Percentiles rank a stretch among this genome's conserved stretches.
phyloP scores from a whole-genome alignment of 2,113 vertebrate species.

The Columbina picui region DNA sequence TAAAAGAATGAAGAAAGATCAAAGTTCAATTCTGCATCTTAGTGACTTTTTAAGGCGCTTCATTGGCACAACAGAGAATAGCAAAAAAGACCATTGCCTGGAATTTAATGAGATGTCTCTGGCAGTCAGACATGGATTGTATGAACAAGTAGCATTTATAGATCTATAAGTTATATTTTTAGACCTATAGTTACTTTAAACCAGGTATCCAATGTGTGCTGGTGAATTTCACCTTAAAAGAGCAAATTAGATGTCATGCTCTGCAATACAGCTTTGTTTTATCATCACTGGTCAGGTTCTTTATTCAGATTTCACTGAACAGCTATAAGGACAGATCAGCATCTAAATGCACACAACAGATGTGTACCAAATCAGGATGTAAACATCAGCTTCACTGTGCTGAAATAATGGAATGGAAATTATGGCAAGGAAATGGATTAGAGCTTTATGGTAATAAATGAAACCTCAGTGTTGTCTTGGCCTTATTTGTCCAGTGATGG shows the following conservation, averaged over 20 bases:
- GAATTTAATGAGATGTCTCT: background rate
- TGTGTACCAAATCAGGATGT: background rate
- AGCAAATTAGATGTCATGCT: rapidly evolving
- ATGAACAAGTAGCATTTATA: background rate
- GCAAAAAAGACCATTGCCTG: background rate
- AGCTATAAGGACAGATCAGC: background rate
- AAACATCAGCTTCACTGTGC: background rate
- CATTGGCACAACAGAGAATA: background rate
- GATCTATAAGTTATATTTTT: background rate
- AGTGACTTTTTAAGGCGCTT: background rate
- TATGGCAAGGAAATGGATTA: background rate
- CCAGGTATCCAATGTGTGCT: background rate
- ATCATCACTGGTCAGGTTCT: background rate
- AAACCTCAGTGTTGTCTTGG: background rate
- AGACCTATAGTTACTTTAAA: background rate
- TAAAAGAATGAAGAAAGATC: background rate
- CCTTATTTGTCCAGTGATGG: background rate
- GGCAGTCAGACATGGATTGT: background rate
- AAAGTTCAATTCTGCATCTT: background rate
- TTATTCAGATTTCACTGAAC: background rate
- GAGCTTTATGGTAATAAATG: background rate
- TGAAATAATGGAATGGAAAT: background rate
- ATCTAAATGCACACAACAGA: background rate
- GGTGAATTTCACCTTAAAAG: background rate
- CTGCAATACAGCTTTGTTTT: background rate